Evolutionary conservation across 2,113 vertebrate genomes (phyloP).

Genomic region (Hylia prasina): DNA sequence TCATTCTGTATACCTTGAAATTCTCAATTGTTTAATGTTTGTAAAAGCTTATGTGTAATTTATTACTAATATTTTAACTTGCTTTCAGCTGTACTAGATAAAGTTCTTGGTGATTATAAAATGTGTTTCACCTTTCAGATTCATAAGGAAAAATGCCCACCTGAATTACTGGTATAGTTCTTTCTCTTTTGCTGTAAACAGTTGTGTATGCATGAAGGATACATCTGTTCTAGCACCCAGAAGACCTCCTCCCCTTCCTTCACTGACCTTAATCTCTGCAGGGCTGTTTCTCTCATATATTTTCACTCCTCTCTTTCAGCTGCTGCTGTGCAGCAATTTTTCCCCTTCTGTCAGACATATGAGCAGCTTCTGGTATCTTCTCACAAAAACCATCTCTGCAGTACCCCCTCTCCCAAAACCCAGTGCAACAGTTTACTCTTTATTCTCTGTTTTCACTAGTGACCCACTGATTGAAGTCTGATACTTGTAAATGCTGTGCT

Average conservation of each 20-base stretch:
- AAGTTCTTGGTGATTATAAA: not conserved
- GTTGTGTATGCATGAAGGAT: not conserved
- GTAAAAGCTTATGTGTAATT: not conserved
- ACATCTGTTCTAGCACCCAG: not conserved
- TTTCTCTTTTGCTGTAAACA: not conserved
- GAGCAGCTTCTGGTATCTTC: not conserved
- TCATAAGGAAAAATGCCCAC: not conserved
- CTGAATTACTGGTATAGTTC: not conserved
- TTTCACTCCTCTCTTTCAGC: not conserved
- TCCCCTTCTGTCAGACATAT: not conserved
- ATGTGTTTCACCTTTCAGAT: not conserved
- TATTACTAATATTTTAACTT: not conserved
- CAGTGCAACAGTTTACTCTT: not conserved
- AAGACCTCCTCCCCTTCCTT: not conserved
- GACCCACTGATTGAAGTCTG: not conserved
- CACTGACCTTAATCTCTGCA: not conserved
- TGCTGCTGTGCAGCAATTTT: not conserved
- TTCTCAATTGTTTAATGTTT: not conserved
- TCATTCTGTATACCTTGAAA: not conserved
- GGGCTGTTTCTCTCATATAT: not conserved
- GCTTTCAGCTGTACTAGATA: not conserved
- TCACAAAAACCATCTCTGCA: not conserved
- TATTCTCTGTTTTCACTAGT: not conserved
- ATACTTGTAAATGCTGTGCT: not conserved
- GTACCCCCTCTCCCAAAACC: not conserved